These are phyloP conservation scores for Halictus quadricinctus DNA, from an alignment of 2,888 invertebrate genomes.

Conservation along the genomic window DNA sequence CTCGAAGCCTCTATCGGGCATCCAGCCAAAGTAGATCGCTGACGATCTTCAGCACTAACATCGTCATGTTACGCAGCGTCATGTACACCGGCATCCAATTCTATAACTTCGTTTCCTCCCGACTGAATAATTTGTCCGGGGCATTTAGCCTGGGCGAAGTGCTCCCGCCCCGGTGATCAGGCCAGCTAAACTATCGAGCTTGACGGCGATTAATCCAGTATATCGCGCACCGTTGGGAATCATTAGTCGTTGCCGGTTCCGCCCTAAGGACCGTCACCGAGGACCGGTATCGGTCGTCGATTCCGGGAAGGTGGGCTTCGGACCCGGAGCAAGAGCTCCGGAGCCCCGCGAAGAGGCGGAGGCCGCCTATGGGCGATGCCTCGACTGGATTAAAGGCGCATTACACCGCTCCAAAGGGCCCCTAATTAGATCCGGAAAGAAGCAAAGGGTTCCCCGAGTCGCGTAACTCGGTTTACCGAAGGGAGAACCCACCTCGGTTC, in stretches of 20 bases:
- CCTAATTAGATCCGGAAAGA: constrained; percentile 81
- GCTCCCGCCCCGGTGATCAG: constrained; percentile 61
- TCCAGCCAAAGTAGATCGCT: not conserved
- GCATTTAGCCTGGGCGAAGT: constrained; percentile 58
- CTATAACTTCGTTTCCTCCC: constrained; percentile 61
- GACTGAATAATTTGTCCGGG: constrained; percentile 65
- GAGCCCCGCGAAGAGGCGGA: constrained; percentile 57
- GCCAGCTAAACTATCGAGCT: constrained; percentile 69
- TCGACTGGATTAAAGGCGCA: constrained; percentile 79
- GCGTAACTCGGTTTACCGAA: constrained; percentile 80
- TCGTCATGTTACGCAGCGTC: constrained; percentile 17
- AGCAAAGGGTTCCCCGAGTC: constrained; percentile 81
- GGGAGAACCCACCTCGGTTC: constrained; percentile 70
- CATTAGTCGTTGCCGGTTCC: constrained; percentile 73
- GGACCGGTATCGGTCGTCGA: constrained; percentile 68
- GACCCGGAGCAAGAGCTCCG: constrained; percentile 31
- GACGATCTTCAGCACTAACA: not conserved
- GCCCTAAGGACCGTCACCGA: constrained; percentile 59
- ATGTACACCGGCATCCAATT: constrained; percentile 35
- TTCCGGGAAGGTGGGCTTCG: constrained; percentile 66
- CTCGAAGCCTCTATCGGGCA: not conserved
- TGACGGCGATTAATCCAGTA: constrained; percentile 77
- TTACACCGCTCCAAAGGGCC: constrained; percentile 78
- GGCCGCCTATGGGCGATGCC: constrained; percentile 67
- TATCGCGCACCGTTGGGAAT: constrained; percentile 78